These are phyloP conservation scores for Embiotoca jacksoni DNA, from an alignment of 2,113 vertebrate genomes.

Conservation along the genomic window DNA sequence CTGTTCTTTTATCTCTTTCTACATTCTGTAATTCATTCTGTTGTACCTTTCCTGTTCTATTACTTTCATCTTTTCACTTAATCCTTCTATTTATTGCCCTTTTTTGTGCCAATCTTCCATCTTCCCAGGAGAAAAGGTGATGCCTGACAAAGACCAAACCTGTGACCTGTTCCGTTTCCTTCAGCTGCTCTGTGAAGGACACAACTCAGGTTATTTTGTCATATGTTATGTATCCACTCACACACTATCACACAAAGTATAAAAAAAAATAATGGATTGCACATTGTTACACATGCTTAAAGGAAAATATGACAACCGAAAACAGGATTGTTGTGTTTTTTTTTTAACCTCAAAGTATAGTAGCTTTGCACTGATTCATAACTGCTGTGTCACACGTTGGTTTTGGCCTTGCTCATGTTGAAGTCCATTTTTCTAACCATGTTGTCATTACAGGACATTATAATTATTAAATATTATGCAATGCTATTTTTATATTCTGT, in stretches of 20 bases:
- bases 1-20: background rate
- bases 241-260: background rate
- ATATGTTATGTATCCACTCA: background rate
- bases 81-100: background rate
- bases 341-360: no score
- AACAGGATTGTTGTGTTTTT: no score
- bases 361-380: background rate
- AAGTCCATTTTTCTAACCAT: background rate
- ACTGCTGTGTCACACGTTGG: background rate
- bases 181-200: constrained; percentile 96
- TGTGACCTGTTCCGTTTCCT: constrained; percentile 97
- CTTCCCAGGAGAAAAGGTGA: constrained; percentile 91
- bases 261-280: background rate
- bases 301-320: background rate
- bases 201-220: constrained; percentile 90
- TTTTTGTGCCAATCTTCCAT: constrained; percentile 9
- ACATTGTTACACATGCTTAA: background rate
- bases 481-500: no score
- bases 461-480: no score
- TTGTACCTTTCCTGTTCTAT: background rate
- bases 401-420: background rate
- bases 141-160: constrained; percentile 93
- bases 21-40: background rate
- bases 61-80: background rate
- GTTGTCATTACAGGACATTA: no score